Evolutionary conservation across 2,113 vertebrate genomes (phyloP).

Genomic region (Microtus richardsoni): DNA sequence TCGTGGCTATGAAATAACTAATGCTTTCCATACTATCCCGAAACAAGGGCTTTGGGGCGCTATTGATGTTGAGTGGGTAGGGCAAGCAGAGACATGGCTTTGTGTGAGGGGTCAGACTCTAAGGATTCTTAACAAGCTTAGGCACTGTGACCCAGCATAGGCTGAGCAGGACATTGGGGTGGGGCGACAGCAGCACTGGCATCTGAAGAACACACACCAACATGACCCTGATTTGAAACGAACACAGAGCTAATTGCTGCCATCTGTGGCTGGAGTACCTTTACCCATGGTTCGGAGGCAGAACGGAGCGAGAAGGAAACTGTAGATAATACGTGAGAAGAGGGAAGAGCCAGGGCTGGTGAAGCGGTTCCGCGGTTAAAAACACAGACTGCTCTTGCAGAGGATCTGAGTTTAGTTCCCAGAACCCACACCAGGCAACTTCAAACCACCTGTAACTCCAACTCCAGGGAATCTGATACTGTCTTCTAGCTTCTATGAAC

Average conservation of each 20-base stretch:
- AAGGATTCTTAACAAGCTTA: slow-evolving; percentile 68
- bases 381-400: too few relatives aligned
- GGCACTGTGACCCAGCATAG: slow-evolving; percentile 55
- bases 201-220: slow-evolving; percentile 57
- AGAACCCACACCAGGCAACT: neutral
- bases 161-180: slow-evolving; percentile 71
- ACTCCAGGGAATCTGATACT: neutral
- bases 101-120: slow-evolving; percentile 65
- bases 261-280: slow-evolving; percentile 18
- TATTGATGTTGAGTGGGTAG: slow-evolving; percentile 43
- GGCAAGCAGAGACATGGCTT: slow-evolving; percentile 56
- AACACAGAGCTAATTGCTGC: slow-evolving; percentile 69
- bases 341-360: neutral
- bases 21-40: slow-evolving; percentile 75
- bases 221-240: slow-evolving; percentile 64
- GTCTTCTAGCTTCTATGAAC: neutral
- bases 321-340: neutral
- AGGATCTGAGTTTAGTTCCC: neutral
- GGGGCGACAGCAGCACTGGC: slow-evolving; percentile 51
- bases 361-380: neutral
- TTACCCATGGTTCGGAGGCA: neutral
- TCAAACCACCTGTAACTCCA: neutral
- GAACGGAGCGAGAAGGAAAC: neutral
- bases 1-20: slow-evolving; percentile 74
- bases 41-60: slow-evolving; percentile 31